Evolutionary conservation across 2,797 vertebrate species (phyloP), one percentile per base, ranked within the genome.

Genomic region (Etheostoma nigrum): DNA sequence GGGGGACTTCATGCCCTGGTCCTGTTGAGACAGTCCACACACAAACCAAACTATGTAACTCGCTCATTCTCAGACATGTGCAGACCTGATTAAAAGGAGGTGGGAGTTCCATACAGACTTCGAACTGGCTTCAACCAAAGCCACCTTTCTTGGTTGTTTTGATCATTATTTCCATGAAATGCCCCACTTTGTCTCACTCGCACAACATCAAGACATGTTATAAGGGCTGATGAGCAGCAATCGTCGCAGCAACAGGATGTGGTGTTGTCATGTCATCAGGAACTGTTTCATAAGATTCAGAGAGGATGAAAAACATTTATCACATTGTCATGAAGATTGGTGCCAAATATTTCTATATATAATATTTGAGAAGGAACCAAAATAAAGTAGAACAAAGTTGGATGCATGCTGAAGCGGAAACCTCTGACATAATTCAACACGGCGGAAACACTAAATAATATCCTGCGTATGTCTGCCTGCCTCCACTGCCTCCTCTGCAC

Each of bases 1-100:
- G 53, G 96, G 96, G 40, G 95, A 88, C 91, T 97, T 95, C 87
- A 93, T 93, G 60, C 95, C 92, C 79, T 95, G 91, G 54, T 71
- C 94, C 97, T 98, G 92, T 77, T 16, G 58, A 83, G 58, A 75
- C 48, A 84, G 45, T 72, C n/a, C 7, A 74, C 62, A 83, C 53
- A 74, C 52, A 83, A 52, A 42, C 25, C 67, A 63, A 67, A 77
- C 48, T 53, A 25, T 72, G 53, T 27, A 57, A 80, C 64, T 23
- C 11, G 70, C 65, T 84, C 36, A 68, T 73, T 67, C 68, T 23
- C 33, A 78, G 85, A 78, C 89, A 51, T 78, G 85, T 83, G 40
- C 68, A 67, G 84, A 65, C 87, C 45, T 79, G 85, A 80, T 69
- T 13, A 9, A 64, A 69, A 60, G 64, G 33, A 81, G 45, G 44